phyloP scores from a whole-genome alignment of 92 coral and sea anemone genomes.

The Siderastrea radians region DNA sequence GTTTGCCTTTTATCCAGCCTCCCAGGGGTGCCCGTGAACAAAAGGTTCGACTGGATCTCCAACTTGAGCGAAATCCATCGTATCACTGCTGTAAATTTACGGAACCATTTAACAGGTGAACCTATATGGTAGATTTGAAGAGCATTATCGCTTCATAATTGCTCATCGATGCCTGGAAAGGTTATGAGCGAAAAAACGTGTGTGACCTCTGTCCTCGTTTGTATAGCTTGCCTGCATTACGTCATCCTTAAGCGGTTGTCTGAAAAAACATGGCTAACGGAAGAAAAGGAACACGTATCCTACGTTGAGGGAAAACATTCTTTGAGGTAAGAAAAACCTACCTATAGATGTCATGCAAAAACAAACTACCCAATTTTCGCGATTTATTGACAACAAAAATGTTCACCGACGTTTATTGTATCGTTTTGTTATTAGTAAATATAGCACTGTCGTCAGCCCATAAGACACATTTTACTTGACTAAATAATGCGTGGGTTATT shows the following conservation, averaged over 20 bases:
- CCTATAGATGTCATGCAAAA: neutral
- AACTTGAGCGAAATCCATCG: no score
- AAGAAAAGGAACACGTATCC: neutral
- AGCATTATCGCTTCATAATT: neutral
- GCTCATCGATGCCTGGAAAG: neutral
- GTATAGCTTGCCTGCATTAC: constrained; percentile 19
- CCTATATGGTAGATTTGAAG: neutral
- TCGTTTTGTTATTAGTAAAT: constrained; percentile 5
- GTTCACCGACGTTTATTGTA: no score
- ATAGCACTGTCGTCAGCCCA: constrained; percentile 8
- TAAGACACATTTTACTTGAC: neutral
- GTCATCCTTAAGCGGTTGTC: constrained; percentile 3
- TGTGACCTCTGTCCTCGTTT: constrained; percentile 25
- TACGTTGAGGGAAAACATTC: neutral
- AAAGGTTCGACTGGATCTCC: no score
- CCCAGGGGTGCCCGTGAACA: no score
- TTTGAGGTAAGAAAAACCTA: neutral
- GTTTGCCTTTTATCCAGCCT: no score
- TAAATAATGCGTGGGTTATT: neutral
- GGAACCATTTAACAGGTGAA: neutral
- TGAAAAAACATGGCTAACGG: constrained; percentile 23
- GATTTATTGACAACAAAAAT: neutral
- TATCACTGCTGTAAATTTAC: no score
- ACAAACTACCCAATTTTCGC: neutral
- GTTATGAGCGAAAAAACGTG: neutral